Conservation (phyloP, 2,888 invertebrate genomes). For the Rapana venosa region DNA sequence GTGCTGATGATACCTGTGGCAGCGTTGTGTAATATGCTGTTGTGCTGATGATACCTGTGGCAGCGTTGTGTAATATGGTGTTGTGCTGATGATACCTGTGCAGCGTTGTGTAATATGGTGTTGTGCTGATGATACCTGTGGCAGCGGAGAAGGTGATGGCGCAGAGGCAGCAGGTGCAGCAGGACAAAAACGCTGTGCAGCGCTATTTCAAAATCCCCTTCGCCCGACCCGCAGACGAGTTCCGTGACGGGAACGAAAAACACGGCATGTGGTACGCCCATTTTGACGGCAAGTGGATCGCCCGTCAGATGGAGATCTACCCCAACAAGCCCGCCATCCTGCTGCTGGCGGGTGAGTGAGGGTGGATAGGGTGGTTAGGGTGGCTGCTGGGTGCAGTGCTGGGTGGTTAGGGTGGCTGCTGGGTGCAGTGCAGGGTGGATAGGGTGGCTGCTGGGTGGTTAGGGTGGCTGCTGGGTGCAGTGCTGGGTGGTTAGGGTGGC, state of each 20-base stretch:
- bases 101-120: too few relatives aligned
- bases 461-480: neutral
- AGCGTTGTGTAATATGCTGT: too few relatives aligned
- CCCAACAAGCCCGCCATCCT: conserved; percentile 94
- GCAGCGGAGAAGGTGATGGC: conserved; percentile 25
- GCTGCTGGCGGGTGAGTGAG: conserved; percentile 87
- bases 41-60: too few relatives aligned
- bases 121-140: too few relatives aligned
- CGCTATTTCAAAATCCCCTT: conserved; percentile 97
- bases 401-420: too few relatives aligned
- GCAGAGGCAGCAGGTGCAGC: conserved; percentile 8
- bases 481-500: too few relatives aligned
- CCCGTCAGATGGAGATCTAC: conserved; percentile 97
- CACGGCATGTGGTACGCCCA: conserved; percentile 97
- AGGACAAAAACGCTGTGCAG: conserved; percentile 77
- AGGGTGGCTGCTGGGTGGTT: neutral
- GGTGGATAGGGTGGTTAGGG: neutral
- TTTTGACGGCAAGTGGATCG: conserved; percentile 98
- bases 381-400: too few relatives aligned
- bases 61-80: too few relatives aligned
- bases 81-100: too few relatives aligned
- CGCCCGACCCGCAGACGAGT: conserved; percentile 78
- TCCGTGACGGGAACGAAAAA: conserved; percentile 64
- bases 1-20: too few relatives aligned
- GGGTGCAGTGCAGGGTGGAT: conserved; percentile 40